phyloP scores from a whole-genome alignment of 2,888 invertebrate species.

The Trachelus iudaicus region DNA sequence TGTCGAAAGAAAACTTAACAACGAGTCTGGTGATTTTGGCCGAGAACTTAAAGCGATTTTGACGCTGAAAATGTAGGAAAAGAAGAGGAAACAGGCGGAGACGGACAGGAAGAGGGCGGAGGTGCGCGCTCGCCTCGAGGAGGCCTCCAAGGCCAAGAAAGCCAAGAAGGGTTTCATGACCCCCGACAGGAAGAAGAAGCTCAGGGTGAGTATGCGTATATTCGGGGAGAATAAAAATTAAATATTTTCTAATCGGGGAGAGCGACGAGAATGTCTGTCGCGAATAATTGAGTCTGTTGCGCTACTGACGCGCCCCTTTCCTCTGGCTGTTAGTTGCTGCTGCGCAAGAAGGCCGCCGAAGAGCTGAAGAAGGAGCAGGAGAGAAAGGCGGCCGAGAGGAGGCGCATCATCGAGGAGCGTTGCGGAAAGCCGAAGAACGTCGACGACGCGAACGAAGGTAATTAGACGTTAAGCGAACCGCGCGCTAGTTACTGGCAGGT shows the following conservation, averaged over 20 bases:
- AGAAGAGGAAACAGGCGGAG: constrained; percentile 97
- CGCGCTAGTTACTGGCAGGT: too few species aligned
- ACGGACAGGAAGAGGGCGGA: constrained; percentile 99
- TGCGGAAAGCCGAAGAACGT: constrained; percentile 92
- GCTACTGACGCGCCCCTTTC: not conserved
- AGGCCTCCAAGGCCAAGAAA: constrained; percentile 98
- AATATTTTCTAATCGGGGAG: too few species aligned
- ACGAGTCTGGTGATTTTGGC: not conserved
- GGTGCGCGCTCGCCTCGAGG: constrained; percentile 98
- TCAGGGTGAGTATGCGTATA: constrained; percentile 80
- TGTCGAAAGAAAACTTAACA: constrained; percentile 6
- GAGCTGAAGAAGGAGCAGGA: constrained; percentile 99
- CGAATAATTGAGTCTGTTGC: not conserved
- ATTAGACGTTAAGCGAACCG: constrained; percentile 2
- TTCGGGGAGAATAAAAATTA: not conserved
- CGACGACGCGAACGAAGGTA: constrained; percentile 96
- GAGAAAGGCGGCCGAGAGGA: constrained; percentile 97
- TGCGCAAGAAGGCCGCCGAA: constrained; percentile 99
- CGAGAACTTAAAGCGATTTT: constrained; percentile 13
- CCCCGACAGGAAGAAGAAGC: constrained; percentile 99
- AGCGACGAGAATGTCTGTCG: too few species aligned
- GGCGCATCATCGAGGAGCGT: constrained; percentile 95
- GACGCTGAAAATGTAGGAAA: constrained; percentile 75
- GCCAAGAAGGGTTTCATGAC: constrained; percentile 99
- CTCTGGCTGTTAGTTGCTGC: constrained; percentile 80